Evolutionary conservation across 2,113 vertebrate species (phyloP).

Genomic region (Gobius niger): DNA sequence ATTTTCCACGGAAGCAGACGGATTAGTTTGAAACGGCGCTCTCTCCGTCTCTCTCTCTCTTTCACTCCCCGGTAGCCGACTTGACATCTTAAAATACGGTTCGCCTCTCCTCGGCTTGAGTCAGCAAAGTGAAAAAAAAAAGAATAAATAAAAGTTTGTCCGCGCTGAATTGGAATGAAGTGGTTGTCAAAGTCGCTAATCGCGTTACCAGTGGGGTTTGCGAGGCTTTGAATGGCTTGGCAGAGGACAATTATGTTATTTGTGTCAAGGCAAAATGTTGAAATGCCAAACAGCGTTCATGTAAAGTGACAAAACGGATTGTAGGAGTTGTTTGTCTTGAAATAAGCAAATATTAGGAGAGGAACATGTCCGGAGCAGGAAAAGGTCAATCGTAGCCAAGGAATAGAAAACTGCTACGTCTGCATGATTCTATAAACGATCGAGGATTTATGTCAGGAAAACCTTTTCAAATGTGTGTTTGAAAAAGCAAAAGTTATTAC

Average conservation of each 20-base stretch:
- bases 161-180: conserved; percentile 37
- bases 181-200: conserved; percentile 38
- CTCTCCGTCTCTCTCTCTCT: conserved; percentile 5
- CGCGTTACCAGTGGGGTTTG: conserved; percentile 33
- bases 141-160: conserved; percentile 9
- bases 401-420: not conserved
- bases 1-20: conserved; percentile 52
- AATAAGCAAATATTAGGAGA: not conserved
- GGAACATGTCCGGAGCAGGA: not conserved
- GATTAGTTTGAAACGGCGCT: conserved; percentile 51
- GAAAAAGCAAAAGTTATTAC: not conserved
- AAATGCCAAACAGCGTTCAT: not conserved
- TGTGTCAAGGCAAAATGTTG: conserved; percentile 9
- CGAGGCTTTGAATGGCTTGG: conserved; percentile 25
- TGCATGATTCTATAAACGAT: not conserved
- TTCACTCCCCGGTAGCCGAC: conserved; percentile 1
- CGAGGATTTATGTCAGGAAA: not conserved
- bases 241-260: conserved; percentile 16
- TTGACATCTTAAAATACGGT: conserved; percentile 35
- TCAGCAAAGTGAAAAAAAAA: conserved; percentile 28
- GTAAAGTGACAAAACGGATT: not conserved
- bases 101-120: conserved; percentile 32
- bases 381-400: conserved; percentile 3
- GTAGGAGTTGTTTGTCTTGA: not conserved
- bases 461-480: not conserved